Evolutionary conservation across 2,888 invertebrate species (phyloP).

Genomic region (Pristionchus fissidentatus): DNA sequence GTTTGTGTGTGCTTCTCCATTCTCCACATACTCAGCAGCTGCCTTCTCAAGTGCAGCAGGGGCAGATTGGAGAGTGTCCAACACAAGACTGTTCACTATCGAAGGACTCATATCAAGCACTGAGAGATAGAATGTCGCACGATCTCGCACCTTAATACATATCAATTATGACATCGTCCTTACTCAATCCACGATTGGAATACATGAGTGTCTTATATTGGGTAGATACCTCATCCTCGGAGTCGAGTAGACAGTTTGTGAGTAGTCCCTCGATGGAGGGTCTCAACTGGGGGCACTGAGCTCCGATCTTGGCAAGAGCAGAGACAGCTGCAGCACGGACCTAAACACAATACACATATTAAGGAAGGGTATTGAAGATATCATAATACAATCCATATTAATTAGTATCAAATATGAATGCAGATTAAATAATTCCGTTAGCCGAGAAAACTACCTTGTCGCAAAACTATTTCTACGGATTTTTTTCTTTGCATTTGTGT

Average conservation of each 20-base stretch:
- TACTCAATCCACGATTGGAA: neutral
- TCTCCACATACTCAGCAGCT: conserved; percentile 28
- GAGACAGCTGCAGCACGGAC: conserved; percentile 88
- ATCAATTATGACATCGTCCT: neutral
- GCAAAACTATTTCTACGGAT: too few relatives aligned
- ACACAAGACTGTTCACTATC: conserved; percentile 83
- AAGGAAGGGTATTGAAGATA: conserved; percentile 2
- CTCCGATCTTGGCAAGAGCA: conserved; percentile 97
- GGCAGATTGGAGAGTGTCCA: conserved; percentile 71
- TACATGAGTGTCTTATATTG: too few relatives aligned
- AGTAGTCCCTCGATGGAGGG: conserved; percentile 87
- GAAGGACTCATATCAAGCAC: conserved; percentile 83
- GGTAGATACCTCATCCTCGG: conserved; percentile 88
- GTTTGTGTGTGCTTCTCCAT: conserved; percentile 13
- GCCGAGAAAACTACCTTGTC: too few relatives aligned
- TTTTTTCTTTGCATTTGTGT: too few relatives aligned
- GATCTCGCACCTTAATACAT: conserved; percentile 83
- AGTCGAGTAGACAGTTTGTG: conserved; percentile 91
- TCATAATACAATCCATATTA: neutral
- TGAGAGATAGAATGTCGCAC: conserved; percentile 94
- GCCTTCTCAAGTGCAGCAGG: conserved; percentile 45
- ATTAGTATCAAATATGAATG: neutral
- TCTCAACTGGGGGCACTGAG: conserved; percentile 89
- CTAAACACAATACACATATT: conserved; percentile 55
- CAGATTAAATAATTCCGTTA: too few relatives aligned